Conservation (phyloP, 1,140 invertebrate species). For the Lordiphosa mommai region DNA sequence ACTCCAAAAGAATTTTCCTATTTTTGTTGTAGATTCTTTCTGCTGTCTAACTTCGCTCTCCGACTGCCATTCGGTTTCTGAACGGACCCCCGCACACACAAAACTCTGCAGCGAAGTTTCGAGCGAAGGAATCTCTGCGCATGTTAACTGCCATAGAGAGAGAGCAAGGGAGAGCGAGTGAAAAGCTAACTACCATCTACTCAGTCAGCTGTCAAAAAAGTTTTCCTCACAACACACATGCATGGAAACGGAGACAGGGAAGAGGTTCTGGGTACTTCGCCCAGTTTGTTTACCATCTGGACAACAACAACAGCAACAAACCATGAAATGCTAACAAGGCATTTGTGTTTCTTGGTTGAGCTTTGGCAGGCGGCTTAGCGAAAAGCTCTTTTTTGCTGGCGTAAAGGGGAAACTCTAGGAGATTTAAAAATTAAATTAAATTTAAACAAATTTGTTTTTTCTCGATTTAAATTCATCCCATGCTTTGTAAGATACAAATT, state of each 20-base stretch:
- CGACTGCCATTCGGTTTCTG: constrained; percentile 64
- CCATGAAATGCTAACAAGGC: neutral
- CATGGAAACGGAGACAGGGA: neutral
- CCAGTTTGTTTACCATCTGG: constrained; percentile 55
- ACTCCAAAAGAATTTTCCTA: constrained; percentile 3
- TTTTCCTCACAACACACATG: neutral
- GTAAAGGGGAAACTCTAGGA: too few species aligned
- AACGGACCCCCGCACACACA: neutral
- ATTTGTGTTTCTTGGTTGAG: constrained; percentile 6
- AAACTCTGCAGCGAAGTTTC: constrained; percentile 68
- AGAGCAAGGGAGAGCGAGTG: constrained; percentile 24
- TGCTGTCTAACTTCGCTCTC: constrained; percentile 35
- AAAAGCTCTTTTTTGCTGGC: too few species aligned
- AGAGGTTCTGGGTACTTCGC: neutral
- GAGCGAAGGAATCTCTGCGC: constrained; percentile 18
- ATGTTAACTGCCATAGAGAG: constrained; percentile 4
- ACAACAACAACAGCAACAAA: constrained; percentile 3
- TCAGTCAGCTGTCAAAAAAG: constrained; percentile 58
- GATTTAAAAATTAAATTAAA: too few species aligned
- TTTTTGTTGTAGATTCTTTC: too few species aligned
- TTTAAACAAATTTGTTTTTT: too few species aligned
- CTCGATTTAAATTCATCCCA: too few species aligned
- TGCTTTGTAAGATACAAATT: too few species aligned
- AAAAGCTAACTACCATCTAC: constrained; percentile 37
- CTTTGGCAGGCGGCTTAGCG: too few species aligned